Percentiles rank a stretch among this genome's conserved stretches.
These are phyloP conservation scores for Coluber constrictor DNA, from an alignment of 2,797 vertebrate species.

Conservation along the genomic window DNA sequence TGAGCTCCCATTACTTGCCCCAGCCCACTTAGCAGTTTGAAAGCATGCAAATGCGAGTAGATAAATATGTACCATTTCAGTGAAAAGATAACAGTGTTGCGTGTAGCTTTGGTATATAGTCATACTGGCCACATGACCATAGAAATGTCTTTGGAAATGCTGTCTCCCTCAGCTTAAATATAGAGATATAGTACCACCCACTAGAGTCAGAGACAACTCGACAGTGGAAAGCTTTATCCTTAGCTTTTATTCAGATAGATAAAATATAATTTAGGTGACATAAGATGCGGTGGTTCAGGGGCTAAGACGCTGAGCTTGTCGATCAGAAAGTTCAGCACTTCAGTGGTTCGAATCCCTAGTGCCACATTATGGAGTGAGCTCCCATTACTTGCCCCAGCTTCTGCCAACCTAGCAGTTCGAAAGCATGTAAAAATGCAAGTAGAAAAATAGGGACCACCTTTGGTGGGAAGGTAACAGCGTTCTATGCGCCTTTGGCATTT, in stretches of 20 bases:
- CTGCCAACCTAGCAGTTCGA: no score
- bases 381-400: no score
- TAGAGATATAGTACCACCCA: neutral
- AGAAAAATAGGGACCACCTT: no score
- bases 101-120: neutral
- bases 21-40: neutral
- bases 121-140: neutral
- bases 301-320: no score
- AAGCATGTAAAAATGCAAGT: no score
- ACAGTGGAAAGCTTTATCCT: neutral
- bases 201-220: neutral
- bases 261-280: neutral
- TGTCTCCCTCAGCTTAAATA: neutral
- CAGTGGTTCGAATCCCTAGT: no score
- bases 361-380: accelerated
- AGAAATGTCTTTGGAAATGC: neutral
- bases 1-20: neutral
- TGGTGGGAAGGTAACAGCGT: no score
- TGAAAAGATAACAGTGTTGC: neutral
- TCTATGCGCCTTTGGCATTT: no score
- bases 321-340: no score
- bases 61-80: neutral
- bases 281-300: neutral
- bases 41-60: neutral
- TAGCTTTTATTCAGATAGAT: neutral